A percentile compares a stretch with the other conserved stretches of the same genome.
Evolutionary conservation across 2,797 vertebrate genomes (phyloP).

Genomic region (Pseudopleuronectes americanus): DNA sequence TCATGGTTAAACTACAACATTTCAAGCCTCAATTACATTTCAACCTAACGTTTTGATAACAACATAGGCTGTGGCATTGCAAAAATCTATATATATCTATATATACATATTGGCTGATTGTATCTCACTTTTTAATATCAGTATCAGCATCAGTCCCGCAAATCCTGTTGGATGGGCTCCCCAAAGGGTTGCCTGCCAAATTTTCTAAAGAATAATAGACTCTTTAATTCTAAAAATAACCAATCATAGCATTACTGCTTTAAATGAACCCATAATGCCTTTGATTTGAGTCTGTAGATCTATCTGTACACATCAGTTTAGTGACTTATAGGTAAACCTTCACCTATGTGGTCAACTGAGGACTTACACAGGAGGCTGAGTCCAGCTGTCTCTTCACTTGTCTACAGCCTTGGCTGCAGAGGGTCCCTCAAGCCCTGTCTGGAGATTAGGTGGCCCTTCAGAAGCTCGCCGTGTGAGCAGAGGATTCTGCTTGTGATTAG

Average conservation of each 20-base stretch:
- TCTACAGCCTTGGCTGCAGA: conserved; percentile 49
- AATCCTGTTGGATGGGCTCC: too few relatives aligned
- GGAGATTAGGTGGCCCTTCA: conserved; percentile 52
- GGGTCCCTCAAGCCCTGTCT: conserved; percentile 35
- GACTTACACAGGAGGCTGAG: conserved; percentile 49
- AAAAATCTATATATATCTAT: too few relatives aligned
- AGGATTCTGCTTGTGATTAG: conserved; percentile 48
- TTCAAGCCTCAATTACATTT: too few relatives aligned
- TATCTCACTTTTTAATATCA: too few relatives aligned
- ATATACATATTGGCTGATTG: too few relatives aligned
- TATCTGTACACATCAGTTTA: conserved; percentile 23
- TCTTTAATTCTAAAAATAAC: too few relatives aligned
- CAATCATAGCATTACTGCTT: background rate
- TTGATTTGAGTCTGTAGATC: conserved; percentile 26
- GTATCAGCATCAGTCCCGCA: too few relatives aligned
- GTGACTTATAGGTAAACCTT: conserved; percentile 47
- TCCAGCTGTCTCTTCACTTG: conserved; percentile 47
- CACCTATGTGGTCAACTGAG: conserved; percentile 55
- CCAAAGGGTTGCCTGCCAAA: too few relatives aligned
- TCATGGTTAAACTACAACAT: too few relatives aligned
- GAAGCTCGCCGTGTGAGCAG: conserved; percentile 17
- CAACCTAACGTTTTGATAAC: too few relatives aligned
- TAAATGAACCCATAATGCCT: conserved; percentile 25
- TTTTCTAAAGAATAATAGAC: too few relatives aligned
- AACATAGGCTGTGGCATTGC: too few relatives aligned